These are phyloP conservation scores for Thymallus thymallus DNA, from an alignment of 2,113 vertebrate species.

Conservation along the genomic window DNA sequence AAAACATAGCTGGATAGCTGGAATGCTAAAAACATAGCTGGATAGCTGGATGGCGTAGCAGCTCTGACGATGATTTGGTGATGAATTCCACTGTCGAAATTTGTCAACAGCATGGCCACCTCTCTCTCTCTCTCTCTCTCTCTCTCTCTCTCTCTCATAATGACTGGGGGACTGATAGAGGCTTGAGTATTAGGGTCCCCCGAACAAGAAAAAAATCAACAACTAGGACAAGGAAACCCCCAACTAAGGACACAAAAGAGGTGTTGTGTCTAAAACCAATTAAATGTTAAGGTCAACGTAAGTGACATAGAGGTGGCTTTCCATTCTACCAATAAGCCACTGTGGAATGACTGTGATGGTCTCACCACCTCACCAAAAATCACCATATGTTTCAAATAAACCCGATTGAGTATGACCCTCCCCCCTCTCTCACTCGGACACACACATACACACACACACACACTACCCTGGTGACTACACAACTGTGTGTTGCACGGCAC, in stretches of 20 bases:
- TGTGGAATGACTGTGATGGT: neutral
- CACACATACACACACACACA: slow-evolving; percentile 31
- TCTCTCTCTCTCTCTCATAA: no score
- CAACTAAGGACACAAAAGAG: neutral
- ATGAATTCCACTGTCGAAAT: no score
- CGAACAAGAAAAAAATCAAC: no score
- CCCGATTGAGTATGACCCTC: neutral
- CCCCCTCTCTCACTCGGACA: neutral
- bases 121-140: neutral
- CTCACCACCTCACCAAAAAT: neutral
- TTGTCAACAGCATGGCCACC: neutral
- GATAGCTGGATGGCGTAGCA: slow-evolving; percentile 41
- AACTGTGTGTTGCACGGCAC: neutral
- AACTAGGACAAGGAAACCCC: no score
- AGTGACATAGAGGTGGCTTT: neutral
- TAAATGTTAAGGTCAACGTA: no score
- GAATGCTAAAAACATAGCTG: no score
- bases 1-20: no score
- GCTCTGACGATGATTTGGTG: no score
- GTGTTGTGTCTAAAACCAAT: neutral
- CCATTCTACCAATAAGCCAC: neutral
- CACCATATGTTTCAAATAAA: neutral
- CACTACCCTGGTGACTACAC: slow-evolving; percentile 33
- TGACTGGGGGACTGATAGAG: no score
- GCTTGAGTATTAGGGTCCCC: no score